Evolutionary conservation across 1,140 invertebrate genomes (phyloP), one percentile per base, ranked within the genome.

Genomic region (Calliopsis andreniformis): DNA sequence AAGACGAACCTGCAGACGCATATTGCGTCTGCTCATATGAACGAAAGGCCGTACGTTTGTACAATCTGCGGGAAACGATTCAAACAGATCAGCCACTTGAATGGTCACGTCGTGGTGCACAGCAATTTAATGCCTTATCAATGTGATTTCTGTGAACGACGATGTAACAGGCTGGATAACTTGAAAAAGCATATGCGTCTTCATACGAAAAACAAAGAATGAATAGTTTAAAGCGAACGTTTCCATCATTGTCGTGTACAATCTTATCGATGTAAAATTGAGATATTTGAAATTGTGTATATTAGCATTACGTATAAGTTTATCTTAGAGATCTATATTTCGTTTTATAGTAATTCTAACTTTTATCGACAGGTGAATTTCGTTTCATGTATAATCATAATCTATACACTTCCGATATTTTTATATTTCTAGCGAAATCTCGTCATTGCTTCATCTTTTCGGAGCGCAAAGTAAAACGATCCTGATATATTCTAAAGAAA

Each of bases 11-110:
- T 91, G 0, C 88, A 90, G 30, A 89, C 86, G 10, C 89, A 91
- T 32, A 90, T 90, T 16, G 69, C 86, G 0, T 90, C 83, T 42
- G 88, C 77, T 49, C 92, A 93, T 64, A 93, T 92, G 78, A 92
- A 92, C 28, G 91, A 93, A 39, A 92, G 91, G 84, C 94, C 89
- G 73, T 93, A 87, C 79, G 91, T 70, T 39, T 93, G 92, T 58
- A 90, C 86, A 6, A 88, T 91, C 55, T 93, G 93, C 76, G 89
- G 88, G 12, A 93, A 93, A 72, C 89, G 90, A 12, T 93, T 93
- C 82, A 90, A 90, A 28, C 88, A 90, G 55, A 84, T 88, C 5
- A 89, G 88, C 49, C 88, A 89, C 66, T 69, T 90, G 8, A 90
- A 88, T 16, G 88, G 88, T 3, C 89, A 90, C 30, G 84, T 89